Base-by-base conservation (phyloP, 2,888 invertebrate species). In the Philereme transversata region DNA sequence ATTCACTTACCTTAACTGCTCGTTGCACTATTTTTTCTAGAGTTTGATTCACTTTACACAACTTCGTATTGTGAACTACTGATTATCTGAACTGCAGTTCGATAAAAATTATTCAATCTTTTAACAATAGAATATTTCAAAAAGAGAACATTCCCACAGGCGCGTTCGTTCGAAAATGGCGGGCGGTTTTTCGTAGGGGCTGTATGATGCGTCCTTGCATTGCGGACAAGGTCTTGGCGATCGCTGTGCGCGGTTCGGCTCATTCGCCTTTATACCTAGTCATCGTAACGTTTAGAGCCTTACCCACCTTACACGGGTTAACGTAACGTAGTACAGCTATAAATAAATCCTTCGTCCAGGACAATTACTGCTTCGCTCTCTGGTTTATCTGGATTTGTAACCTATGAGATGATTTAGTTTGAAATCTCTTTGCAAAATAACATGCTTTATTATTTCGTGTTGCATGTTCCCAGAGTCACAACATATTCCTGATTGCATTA, bases 251-350 rank as follows among this genome's bases (percentile, higher is more conserved):
- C 84, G 83, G 64, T 79, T 73, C 73, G 71, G 73, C 71, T 85
- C 86, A 87, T 82, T 77, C 79, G 88, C 88, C 79, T 89, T 91
- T 91, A 91, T 91, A 91, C 81, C 76, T 81, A 76, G 77, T 76
- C 82, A 75, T 70, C 78, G 81, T 80, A 78, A 76, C 78, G 80
- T 79, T 78, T 77, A 77, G 63, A 71, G 60, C 66, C 68, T 68
- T 57, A 68, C 64, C 73, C 71, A 61, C 72, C 69, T 68, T 75
- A 62, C 72, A 65, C 72, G 67, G 73, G 68, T 68, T 67, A 70
- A 65, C 61, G 65, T 62, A 65, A 62, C 66, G 59, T 64, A 56
- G 55, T 60, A 58, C 63, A 60, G 67, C 70, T 72, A 71, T 71
- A 73, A 67, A 68, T 74, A 73, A 70, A 73, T 70, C 43, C 45